These are phyloP conservation scores for Lordiphosa mommai DNA, from an alignment of 1,140 invertebrate species.

Conservation along the genomic window DNA sequence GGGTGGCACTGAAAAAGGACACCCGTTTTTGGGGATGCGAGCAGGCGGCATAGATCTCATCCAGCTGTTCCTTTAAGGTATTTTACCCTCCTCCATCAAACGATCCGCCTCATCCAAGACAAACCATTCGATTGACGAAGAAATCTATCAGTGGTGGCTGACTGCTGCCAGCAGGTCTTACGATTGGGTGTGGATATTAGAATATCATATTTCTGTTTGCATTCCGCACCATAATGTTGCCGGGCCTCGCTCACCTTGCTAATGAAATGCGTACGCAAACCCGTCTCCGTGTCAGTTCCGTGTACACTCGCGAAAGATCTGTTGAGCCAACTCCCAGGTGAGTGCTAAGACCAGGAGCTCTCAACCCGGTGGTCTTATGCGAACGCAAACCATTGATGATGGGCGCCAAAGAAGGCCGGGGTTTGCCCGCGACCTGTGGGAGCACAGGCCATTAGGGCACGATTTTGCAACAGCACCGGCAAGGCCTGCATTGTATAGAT, in stretches of 20 bases:
- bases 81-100: slow-evolving; percentile 90
- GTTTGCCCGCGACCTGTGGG: slow-evolving; percentile 95
- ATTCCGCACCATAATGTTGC: slow-evolving; percentile 75
- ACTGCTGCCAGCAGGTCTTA: slow-evolving; percentile 91
- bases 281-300: slow-evolving; percentile 87
- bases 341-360: slow-evolving; percentile 94
- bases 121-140: slow-evolving; percentile 92
- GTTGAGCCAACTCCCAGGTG: slow-evolving; percentile 95
- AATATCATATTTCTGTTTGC: slow-evolving; percentile 87
- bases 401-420: slow-evolving; percentile 91
- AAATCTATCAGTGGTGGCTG: slow-evolving; percentile 88
- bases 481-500: slow-evolving; percentile 97
- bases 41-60: slow-evolving; percentile 89
- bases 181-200: slow-evolving; percentile 98
- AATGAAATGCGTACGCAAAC: slow-evolving; percentile 87
- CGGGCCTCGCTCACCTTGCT: slow-evolving; percentile 83
- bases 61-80: slow-evolving; percentile 93
- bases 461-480: slow-evolving; percentile 88
- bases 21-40: slow-evolving; percentile 82
- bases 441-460: slow-evolving; percentile 95
- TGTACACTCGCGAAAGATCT: slow-evolving; percentile 92
- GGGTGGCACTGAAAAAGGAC: slow-evolving; percentile 96
- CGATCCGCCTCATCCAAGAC: slow-evolving; percentile 98
- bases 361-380: slow-evolving; percentile 86
- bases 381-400: slow-evolving; percentile 85